phyloP scores from a whole-genome alignment of 2,113 vertebrate species.

The Motacilla tschutschensis region DNA sequence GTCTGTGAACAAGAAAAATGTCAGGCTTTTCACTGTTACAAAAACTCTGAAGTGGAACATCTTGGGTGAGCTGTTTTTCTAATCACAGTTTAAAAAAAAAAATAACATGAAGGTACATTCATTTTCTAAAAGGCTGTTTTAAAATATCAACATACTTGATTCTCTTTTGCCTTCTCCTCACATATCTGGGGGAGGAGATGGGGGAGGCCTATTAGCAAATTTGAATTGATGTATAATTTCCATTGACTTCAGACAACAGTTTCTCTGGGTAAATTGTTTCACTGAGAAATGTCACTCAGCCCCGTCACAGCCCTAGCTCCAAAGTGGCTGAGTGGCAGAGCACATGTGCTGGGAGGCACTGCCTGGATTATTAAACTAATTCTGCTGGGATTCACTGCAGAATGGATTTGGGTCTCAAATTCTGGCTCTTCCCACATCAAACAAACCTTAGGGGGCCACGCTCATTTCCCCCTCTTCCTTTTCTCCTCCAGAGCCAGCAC shows the following conservation, averaged over 20 bases:
- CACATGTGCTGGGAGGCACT: not conserved
- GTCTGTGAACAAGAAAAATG: constrained; percentile 18
- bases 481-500: not conserved
- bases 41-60: constrained; percentile 5
- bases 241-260: constrained; percentile 37
- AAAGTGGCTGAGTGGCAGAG: not conserved
- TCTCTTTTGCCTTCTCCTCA: constrained; percentile 18
- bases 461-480: not conserved
- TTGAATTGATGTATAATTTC: constrained; percentile 43
- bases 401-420: not conserved
- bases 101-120: not conserved
- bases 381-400: not conserved
- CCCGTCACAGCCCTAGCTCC: not conserved
- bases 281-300: constrained; percentile 44
- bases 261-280: constrained; percentile 51
- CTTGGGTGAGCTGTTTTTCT: constrained; percentile 30
- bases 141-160: constrained; percentile 21
- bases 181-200: constrained; percentile 15
- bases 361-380: not conserved
- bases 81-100: not conserved
- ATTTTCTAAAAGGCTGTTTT: constrained; percentile 35
- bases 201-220: constrained; percentile 44
- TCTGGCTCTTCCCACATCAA: not conserved
- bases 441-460: not conserved
- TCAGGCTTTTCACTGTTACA: constrained; percentile 20